These are phyloP conservation scores for Scolopax bukidnonensis DNA, from an alignment of 2,797 vertebrate genomes.

Conservation along the genomic window DNA sequence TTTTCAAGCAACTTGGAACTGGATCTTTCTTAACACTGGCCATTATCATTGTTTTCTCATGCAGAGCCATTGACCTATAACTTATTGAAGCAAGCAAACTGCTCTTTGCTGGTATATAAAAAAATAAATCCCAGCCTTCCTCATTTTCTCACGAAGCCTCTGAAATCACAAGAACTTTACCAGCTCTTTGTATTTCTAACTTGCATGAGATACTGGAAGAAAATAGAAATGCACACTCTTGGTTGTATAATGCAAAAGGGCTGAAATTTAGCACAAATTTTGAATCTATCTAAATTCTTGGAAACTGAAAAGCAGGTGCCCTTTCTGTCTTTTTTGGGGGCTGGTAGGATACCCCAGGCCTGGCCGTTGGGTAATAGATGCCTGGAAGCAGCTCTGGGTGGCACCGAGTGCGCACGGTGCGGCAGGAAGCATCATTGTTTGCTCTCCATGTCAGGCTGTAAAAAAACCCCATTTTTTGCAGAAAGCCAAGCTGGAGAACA, in stretches of 20 bases:
- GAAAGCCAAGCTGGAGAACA: neutral
- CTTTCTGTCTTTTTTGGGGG: neutral
- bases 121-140: neutral
- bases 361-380: accelerated
- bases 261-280: neutral
- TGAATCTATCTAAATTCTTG: neutral
- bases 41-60: neutral
- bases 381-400: neutral
- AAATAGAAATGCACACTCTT: neutral
- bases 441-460: neutral
- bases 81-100: neutral
- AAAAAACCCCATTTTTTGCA: neutral
- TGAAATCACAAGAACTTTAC: neutral
- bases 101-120: neutral
- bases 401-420: accelerated
- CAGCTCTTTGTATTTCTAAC: neutral
- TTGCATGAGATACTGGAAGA: neutral
- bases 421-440: neutral
- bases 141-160: neutral
- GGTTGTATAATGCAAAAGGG: neutral
- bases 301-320: neutral
- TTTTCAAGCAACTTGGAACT: neutral
- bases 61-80: constrained; percentile 9
- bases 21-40: neutral
- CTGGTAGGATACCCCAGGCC: neutral